These are phyloP conservation scores for Clusia tigrina DNA, from an alignment of 2,888 invertebrate genomes.

Conservation along the genomic window DNA sequence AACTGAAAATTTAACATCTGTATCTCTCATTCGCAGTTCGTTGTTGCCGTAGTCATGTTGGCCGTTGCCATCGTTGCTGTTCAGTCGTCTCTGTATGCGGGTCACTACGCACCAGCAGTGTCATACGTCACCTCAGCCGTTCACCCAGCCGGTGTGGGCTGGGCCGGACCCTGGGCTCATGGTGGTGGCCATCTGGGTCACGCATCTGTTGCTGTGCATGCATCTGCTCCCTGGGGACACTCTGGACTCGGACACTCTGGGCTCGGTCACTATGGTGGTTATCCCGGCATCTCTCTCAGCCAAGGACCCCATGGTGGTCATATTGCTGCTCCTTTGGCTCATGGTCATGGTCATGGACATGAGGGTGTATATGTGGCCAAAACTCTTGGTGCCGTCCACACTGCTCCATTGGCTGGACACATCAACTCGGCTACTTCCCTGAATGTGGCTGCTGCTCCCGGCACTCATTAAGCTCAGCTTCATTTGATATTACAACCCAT, in stretches of 20 bases:
- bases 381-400: slow-evolving; percentile 65
- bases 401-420: slow-evolving; percentile 66
- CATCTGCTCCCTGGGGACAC: slow-evolving; percentile 22
- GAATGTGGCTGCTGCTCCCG: slow-evolving; percentile 66
- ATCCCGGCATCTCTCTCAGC: slow-evolving; percentile 54
- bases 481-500: no score
- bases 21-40: slow-evolving; percentile 43
- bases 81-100: slow-evolving; percentile 39
- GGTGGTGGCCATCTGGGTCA: slow-evolving; percentile 29
- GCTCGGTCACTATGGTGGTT: slow-evolving; percentile 46
- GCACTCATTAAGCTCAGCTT: slow-evolving; percentile 51
- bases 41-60: slow-evolving; percentile 53
- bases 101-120: slow-evolving; percentile 35
- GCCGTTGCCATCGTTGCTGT: slow-evolving; percentile 40
- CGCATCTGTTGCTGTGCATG: slow-evolving; percentile 29
- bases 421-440: slow-evolving; percentile 49
- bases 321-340: slow-evolving; percentile 29
- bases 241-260: not conserved
- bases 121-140: slow-evolving; percentile 37
- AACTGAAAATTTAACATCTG: slow-evolving; percentile 15
- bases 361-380: slow-evolving; percentile 57
- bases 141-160: slow-evolving; percentile 35
- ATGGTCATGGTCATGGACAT: slow-evolving; percentile 30
- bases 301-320: slow-evolving; percentile 35
- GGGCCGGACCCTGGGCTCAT: slow-evolving; percentile 39